Conservation (phyloP, 2,888 invertebrate genomes). For the Ypsolopha sequella region DNA sequence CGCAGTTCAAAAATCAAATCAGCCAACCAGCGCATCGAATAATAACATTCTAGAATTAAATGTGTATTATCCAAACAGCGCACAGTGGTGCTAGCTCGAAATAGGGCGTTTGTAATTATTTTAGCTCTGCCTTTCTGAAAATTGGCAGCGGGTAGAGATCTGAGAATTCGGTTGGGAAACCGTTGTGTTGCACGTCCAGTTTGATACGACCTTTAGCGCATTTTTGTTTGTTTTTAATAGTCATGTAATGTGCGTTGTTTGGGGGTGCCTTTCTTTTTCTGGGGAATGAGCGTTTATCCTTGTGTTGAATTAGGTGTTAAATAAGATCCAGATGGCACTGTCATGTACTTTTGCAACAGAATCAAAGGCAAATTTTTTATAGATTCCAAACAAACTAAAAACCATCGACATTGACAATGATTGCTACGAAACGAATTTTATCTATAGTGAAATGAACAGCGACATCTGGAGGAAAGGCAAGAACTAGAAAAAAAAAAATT, state of each 20-base stretch:
- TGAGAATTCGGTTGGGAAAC: constrained; percentile 69
- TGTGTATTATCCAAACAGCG: constrained; percentile 45
- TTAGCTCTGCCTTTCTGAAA: constrained; percentile 70
- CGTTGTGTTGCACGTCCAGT: constrained; percentile 40
- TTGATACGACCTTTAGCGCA: constrained; percentile 7
- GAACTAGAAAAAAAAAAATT: no score
- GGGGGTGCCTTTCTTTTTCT: constrained; percentile 9
- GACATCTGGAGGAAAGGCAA: no score
- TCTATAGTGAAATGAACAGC: no score
- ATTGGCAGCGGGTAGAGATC: constrained; percentile 67
- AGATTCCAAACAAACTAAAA: no score
- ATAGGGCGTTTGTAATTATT: constrained; percentile 70
- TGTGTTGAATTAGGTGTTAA: no score
- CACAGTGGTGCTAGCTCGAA: constrained; percentile 37
- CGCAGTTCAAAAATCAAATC: constrained; percentile 15
- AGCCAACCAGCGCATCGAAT: constrained; percentile 30
- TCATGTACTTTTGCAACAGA: no score
- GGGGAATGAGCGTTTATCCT: no score
- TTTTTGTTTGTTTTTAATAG: not conserved
- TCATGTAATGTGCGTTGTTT: not conserved
- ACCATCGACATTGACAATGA: no score
- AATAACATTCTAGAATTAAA: constrained; percentile 59
- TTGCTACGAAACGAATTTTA: no score
- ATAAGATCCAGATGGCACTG: no score
- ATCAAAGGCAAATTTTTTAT: no score